Percentiles rank a stretch among this genome's conserved stretches.
phyloP scores from a whole-genome alignment of 1,140 invertebrate species.

The Copidosoma floridanum region DNA sequence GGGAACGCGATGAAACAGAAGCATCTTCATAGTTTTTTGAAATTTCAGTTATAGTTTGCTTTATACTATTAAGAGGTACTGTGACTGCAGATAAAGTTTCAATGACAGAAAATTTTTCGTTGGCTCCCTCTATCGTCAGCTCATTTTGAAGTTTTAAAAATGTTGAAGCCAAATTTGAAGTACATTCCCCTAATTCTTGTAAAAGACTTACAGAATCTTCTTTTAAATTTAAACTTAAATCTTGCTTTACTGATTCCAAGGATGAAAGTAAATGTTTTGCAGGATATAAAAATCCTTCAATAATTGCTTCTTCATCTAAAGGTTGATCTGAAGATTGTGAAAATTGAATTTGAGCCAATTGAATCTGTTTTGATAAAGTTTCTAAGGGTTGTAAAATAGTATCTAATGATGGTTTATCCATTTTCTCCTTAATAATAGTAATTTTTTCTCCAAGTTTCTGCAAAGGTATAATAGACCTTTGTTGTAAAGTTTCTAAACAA shows the following conservation, averaged over 20 bases:
- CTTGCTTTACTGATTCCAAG: conserved; percentile 32
- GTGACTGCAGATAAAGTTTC: conserved; percentile 45
- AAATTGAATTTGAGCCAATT: conserved; percentile 38
- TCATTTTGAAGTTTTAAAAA: conserved; percentile 31
- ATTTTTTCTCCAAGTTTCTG: conserved; percentile 34
- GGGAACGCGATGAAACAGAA: too few species aligned
- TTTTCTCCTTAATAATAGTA: conserved; percentile 32
- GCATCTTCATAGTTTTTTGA: background rate
- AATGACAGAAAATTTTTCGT: conserved; percentile 40
- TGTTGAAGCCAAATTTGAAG: conserved; percentile 32
- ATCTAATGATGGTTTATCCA: conserved; percentile 31
- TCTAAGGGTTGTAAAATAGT: conserved; percentile 40
- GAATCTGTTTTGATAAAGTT: conserved; percentile 46
- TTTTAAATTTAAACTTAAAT: background rate
- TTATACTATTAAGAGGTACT: conserved; percentile 39
- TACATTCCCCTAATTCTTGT: conserved; percentile 32
- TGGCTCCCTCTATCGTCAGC: conserved; percentile 31
- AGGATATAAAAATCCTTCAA: conserved; percentile 50
- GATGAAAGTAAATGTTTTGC: conserved; percentile 41
- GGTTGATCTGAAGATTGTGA: conserved; percentile 33
- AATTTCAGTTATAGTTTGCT: conserved; percentile 28
- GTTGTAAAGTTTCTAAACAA: conserved; percentile 29
- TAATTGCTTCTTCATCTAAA: conserved; percentile 46
- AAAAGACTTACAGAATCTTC: conserved; percentile 27
- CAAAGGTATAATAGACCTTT: conserved; percentile 35